Evolutionary conservation across 2,113 vertebrate genomes (phyloP), one percentile per base, ranked within the genome.

Genomic region (Cettia cetti): DNA sequence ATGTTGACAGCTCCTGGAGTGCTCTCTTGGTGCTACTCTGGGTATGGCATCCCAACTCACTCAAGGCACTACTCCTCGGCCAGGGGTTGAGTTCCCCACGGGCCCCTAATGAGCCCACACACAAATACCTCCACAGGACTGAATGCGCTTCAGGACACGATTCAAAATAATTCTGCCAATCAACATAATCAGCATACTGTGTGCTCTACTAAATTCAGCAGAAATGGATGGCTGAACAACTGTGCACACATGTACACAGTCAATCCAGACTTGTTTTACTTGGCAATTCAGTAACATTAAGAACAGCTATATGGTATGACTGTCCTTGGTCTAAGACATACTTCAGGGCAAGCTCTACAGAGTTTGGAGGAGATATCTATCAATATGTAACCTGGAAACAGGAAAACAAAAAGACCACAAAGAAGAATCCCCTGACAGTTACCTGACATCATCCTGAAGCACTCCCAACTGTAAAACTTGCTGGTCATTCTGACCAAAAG

Each of bases 101-200:
- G 47, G 35, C 30, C 27, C 33, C 49, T 39, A n/a, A 37, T 1
- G 1, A 92, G 70, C 44, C 24, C 60, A 75, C 27, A 33, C 57
- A 75, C 35, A 94, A 68, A 78, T 37, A 71, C n/a, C 39, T 84
- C 42, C 78, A 64, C 22, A 68, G 39, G 71, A 81, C 65, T 60
- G 57, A 56, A 94, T 75, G 42, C 42, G n/a, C 77, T 89, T 82
- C 74, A 91, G 74, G 78, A 59, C 31, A 24, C 3, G 15, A 76
- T 82, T 85, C 53, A 72, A 87, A 93, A 93, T 85, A 79, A 92
- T 94, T 92, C 90, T 91, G 92, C 65, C 87, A 82, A 56, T 79
- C 90, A 86, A 83, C 45, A 81, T 37, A 10, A 77, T 57, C 77
- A 66, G 52, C 76, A 91, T 78, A 70, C n/a, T 47, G 69, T 7